Evolutionary conservation across 1,140 invertebrate genomes (phyloP).

Genomic region (Bombus polaris): DNA sequence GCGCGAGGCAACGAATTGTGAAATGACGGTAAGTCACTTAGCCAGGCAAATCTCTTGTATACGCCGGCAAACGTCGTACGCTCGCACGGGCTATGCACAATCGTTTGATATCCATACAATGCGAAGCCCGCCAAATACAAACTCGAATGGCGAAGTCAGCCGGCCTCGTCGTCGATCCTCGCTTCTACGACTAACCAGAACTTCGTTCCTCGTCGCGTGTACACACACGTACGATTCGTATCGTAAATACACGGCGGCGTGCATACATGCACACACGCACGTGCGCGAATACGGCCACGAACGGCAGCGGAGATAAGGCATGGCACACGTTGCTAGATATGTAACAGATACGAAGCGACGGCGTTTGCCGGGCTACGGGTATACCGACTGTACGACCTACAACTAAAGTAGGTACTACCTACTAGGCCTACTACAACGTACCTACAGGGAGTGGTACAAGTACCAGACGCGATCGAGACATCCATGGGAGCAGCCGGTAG

Average conservation of each 20-base stretch:
- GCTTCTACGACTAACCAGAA: not conserved
- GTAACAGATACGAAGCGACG: constrained; percentile 71
- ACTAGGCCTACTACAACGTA: constrained; percentile 60
- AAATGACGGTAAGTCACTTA: constrained; percentile 32
- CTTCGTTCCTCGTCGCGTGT: not conserved
- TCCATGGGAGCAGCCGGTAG: constrained; percentile 48
- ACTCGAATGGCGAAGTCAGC: constrained; percentile 26
- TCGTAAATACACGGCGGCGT: not conserved
- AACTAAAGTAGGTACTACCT: constrained; percentile 68
- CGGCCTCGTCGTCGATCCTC: not conserved
- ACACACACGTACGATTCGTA: not conserved
- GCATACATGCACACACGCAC: not conserved
- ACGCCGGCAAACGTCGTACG: constrained; percentile 21
- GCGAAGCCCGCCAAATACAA: constrained; percentile 63
- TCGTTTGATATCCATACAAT: constrained; percentile 73
- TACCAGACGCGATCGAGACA: constrained; percentile 63
- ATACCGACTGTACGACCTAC: constrained; percentile 66
- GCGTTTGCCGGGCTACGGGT: constrained; percentile 54
- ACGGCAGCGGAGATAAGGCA: constrained; percentile 74
- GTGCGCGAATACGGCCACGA: constrained; percentile 56
- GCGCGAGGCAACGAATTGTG: not conserved
- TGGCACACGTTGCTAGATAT: constrained; percentile 77
- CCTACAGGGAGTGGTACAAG: constrained; percentile 62
- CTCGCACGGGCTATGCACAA: constrained; percentile 53
- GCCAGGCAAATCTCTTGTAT: constrained; percentile 22